phyloP scores from a whole-genome alignment of 2,888 invertebrate species.

The Morpho helenor region DNA sequence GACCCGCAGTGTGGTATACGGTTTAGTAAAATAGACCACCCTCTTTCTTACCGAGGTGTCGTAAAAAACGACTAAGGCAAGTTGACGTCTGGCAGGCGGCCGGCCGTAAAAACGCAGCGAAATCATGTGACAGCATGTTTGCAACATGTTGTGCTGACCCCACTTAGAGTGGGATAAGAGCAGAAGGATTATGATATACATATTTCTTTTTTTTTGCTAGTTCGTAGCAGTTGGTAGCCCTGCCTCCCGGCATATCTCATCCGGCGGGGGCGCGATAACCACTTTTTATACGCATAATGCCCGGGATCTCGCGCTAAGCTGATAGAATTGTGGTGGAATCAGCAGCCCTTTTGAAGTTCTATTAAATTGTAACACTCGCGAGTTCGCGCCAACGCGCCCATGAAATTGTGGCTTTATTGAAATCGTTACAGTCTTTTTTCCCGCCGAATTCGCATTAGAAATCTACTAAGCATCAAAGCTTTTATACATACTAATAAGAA shows the following conservation, averaged over 20 bases:
- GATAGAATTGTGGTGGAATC: slow-evolving; percentile 77
- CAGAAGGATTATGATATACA: background rate
- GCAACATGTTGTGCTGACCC: too few species aligned
- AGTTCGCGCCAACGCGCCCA: slow-evolving; percentile 70
- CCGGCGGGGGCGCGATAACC: slow-evolving; percentile 58
- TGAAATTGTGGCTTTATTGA: slow-evolving; percentile 76
- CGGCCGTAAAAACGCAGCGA: too few species aligned
- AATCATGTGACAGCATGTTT: too few species aligned
- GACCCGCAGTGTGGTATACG: too few species aligned
- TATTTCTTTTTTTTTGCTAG: background rate
- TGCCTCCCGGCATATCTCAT: slow-evolving; percentile 27
- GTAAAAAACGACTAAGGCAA: too few species aligned
- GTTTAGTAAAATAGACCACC: too few species aligned
- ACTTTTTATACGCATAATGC: slow-evolving; percentile 77
- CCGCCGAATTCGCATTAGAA: slow-evolving; percentile 20
- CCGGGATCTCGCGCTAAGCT: slow-evolving; percentile 74
- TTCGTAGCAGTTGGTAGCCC: slow-evolving; percentile 8
- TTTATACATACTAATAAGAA: too few species aligned
- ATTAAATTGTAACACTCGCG: slow-evolving; percentile 76
- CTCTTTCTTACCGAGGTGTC: too few species aligned
- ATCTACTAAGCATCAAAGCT: background rate
- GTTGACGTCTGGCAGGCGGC: too few species aligned
- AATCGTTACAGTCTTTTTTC: slow-evolving; percentile 63
- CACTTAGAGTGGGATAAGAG: too few species aligned
- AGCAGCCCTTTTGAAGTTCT: slow-evolving; percentile 77